Percentiles rank a stretch among this genome's conserved stretches.
Conservation (phyloP, 1,140 invertebrate species). For the Dendrolimus punctatus region DNA sequence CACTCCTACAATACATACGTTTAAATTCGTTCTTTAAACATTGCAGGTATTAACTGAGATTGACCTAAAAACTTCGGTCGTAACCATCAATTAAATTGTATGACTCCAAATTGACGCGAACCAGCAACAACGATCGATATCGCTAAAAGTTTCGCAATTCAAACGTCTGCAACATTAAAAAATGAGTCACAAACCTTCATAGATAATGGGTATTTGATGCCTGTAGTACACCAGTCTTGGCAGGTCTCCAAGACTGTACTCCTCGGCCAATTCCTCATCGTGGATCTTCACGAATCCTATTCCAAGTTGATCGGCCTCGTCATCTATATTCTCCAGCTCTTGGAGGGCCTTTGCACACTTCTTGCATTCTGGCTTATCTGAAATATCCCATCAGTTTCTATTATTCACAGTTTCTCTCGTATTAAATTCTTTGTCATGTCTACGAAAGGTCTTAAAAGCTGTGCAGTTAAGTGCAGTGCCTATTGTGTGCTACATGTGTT, state of each 20-base stretch:
- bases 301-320: conserved; percentile 95
- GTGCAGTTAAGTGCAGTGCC: conserved; percentile 59
- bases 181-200: conserved; percentile 83
- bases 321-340: conserved; percentile 95
- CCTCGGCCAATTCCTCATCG: conserved; percentile 91
- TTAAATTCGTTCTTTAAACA: too few species aligned
- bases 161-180: conserved; percentile 31
- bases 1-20: too few species aligned
- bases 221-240: conserved; percentile 94
- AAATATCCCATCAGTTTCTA: conserved; percentile 16
- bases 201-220: conserved; percentile 95
- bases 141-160: conserved; percentile 25
- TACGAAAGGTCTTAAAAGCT: conserved; percentile 46
- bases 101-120: conserved; percentile 15
- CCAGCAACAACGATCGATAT: conserved; percentile 12
- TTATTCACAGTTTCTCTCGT: background rate
- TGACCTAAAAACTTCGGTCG: background rate
- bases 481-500: conserved; percentile 38
- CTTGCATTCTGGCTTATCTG: conserved; percentile 94
- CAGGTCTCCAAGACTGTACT: conserved; percentile 91
- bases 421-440: conserved; percentile 36
- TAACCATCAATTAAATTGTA: conserved; percentile 8
- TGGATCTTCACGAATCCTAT: conserved; percentile 97
- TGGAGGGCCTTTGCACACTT: conserved; percentile 91
- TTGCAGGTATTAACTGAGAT: too few species aligned